Base-by-base conservation (phyloP, 2,113 vertebrate genomes). In the Vulpes vulpes region DNA sequence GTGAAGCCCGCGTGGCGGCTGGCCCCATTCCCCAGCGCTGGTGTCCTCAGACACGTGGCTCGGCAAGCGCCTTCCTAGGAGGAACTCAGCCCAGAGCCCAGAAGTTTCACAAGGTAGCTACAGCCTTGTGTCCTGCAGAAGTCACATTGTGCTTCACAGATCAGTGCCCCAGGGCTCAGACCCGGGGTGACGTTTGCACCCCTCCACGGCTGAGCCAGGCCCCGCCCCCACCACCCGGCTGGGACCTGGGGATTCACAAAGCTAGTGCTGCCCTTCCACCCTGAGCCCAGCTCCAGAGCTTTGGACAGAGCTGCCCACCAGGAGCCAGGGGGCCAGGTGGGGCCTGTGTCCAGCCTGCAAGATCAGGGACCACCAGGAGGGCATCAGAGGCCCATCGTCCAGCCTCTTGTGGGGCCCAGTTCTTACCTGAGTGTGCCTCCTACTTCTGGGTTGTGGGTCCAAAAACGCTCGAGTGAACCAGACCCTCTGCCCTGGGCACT, bases 31-130 rank as follows among this genome's bases (percentile, higher is more conserved):
- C 65, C 69, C 65, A 80, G 73, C 79, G 30, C 11, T 38, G 1
- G 32, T 79, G 67, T 90, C 85, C 85, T 94, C 69, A 20, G 23
- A 16, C 0, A 0, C 8, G 11, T 3, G 60, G 10, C 53, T 38
- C 43, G n/a, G 8, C 32, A 53, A 82, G 53, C 32, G 10, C 35
- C 3, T 88, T 96, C 81, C 71, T 30, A 83, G 79, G 92, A 94
- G 67, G 53, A 16, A 62, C 57, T 91, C 38, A 76, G 57, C 32
- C 35, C 15, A 32, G 27, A 43, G 43, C 8, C 60, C 43, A 84
- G 74, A 96, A 90, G 65, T 83, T 92, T 65, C 49, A n/a, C 73
- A 97, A 91, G 60, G 43, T 7, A 30, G 9, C 25, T 62, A 23
- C 62, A 90, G 64, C 3, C 71, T 65, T 55, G 35, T n/a, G 0